phyloP scores from a whole-genome alignment of 1,140 invertebrate genomes.

The Muscidifurax raptorellus region DNA sequence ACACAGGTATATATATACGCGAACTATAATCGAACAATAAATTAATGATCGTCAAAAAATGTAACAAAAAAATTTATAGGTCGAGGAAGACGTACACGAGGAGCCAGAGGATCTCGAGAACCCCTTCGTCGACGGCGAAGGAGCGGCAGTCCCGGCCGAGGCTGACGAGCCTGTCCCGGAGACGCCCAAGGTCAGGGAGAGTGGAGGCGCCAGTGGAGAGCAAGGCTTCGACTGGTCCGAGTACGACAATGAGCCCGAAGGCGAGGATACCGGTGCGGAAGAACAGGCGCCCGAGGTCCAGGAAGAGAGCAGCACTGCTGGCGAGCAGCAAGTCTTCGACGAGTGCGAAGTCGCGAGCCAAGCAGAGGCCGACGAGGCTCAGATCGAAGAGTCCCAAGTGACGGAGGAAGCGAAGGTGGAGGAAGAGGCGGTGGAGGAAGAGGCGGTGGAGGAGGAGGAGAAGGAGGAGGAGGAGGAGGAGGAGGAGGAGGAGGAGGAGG shows the following conservation, averaged over 20 bases:
- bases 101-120: conserved; percentile 56
- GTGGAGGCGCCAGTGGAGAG: conserved; percentile 14
- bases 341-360: conserved; percentile 28
- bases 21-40: not conserved
- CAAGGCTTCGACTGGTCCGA: conserved; percentile 49
- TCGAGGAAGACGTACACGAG: conserved; percentile 64
- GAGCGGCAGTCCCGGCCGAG: conserved; percentile 51
- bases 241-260: conserved; percentile 32
- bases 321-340: conserved; percentile 31
- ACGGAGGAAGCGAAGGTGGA: conserved; percentile 10
- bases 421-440: not conserved
- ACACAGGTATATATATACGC: conserved; percentile 57
- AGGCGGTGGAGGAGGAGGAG: not conserved
- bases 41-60: conserved; percentile 1
- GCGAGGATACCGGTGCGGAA: not conserved
- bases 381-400: conserved; percentile 16
- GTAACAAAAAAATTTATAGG: conserved; percentile 46
- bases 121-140: conserved; percentile 61
- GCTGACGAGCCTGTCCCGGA: conserved; percentile 43
- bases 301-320: conserved; percentile 31
- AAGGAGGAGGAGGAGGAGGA: conserved; percentile 5
- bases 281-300: conserved; percentile 48
- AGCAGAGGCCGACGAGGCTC: conserved; percentile 38
- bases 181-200: conserved; percentile 15
- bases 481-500: conserved; percentile 9